Evolutionary conservation across 2,888 invertebrate genomes (phyloP), one percentile per base, ranked within the genome.

Genomic region (Hirudinaria manillensis): DNA sequence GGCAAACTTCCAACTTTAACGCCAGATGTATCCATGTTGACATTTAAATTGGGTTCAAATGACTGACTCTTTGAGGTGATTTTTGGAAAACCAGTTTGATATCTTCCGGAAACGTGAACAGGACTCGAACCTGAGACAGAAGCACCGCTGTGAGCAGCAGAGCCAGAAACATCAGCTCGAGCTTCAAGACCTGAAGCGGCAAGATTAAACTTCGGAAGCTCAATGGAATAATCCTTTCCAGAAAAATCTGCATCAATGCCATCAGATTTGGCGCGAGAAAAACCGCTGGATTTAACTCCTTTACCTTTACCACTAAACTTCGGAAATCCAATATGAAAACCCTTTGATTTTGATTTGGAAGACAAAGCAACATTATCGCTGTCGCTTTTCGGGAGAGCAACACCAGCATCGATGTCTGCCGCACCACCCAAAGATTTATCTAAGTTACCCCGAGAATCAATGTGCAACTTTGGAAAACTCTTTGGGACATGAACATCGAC

Each of bases 241-340:
- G 38, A 1, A 61, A 29, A 13, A 65, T 56, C n/a, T 1, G 36
- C 7, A 21, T 73, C 27, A 65, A 21, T 27, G 3, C 24, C 21
- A 6, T 53, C 45, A 27, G 72, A 53, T 7, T 53, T 51, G 6
- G 45, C 70, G 21, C 29, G 24, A 32, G 19, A 21, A n/a, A 45
- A 29, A 55, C n/a, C 51, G 24, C 45, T 29, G 6, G 16, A 27
- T 36, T 65, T 73, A 3, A 34, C 29, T 16, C 36, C 36, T 55
- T 68, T 56, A n/a, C 68, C 36, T 24, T 56, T 73, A 10, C 53
- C 55, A 27, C 51, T 29, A 19, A 76, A 38, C 27, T 67, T 76
- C 21, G 76, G 76, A 4, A 76, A 24, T 29, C 68, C 68, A 70
- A 73, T 21, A 51, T 73, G 55, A 36, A 73, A 70, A 16, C 68